Percentiles rank a stretch among this genome's conserved stretches.
Conservation (phyloP, 2,113 vertebrate genomes). For the Polyodon spathula region DNA sequence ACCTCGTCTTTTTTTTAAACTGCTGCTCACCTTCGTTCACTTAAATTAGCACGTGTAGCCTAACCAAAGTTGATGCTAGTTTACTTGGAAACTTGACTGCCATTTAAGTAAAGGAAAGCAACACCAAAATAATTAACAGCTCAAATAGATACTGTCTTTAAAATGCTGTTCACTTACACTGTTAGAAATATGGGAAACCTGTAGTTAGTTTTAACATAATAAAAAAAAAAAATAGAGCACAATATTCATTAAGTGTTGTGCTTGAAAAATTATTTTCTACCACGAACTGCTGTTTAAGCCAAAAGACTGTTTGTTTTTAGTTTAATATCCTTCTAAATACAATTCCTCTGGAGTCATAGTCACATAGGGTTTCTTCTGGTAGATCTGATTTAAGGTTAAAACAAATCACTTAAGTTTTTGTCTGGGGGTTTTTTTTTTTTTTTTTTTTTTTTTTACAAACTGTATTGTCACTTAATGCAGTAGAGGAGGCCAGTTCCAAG, state of each 20-base stretch:
- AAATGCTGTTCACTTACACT: neutral
- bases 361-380: neutral
- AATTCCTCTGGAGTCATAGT: no score
- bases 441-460: slow-evolving; percentile 12
- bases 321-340: neutral
- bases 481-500: slow-evolving; percentile 13
- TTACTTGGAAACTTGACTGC: slow-evolving; percentile 18
- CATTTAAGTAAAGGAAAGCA: slow-evolving; percentile 17
- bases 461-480: slow-evolving; percentile 18
- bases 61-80: slow-evolving; percentile 48
- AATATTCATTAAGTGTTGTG: slow-evolving; percentile 2
- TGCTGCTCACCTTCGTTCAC: slow-evolving; percentile 38
- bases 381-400: neutral
- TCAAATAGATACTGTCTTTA: slow-evolving; percentile 7
- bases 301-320: slow-evolving; percentile 1
- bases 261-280: slow-evolving; percentile 16
- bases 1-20: slow-evolving; percentile 23
- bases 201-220: neutral
- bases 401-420: slow-evolving; percentile 4
- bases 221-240: neutral
- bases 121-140: slow-evolving; percentile 27
- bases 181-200: slow-evolving; percentile 1
- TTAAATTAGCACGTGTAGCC: slow-evolving; percentile 37
- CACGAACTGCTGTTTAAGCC: neutral
- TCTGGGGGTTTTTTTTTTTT: slow-evolving; percentile 7